Percentiles rank a stretch among this genome's conserved stretches.
Conservation (phyloP, 2,797 vertebrate genomes). For the Tympanoctomys barrerae region DNA sequence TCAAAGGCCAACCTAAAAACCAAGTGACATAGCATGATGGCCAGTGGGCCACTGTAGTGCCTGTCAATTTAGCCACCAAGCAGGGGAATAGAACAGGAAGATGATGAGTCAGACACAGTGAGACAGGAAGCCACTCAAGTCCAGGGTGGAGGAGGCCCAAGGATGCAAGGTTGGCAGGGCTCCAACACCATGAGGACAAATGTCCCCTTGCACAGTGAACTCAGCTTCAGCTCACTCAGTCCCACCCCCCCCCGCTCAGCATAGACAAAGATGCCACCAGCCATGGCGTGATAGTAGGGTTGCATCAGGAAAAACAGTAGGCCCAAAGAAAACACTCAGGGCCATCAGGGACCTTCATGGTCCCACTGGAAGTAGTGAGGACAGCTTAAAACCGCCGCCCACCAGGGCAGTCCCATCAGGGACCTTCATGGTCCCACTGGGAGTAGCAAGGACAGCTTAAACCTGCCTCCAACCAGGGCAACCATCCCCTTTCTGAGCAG, state of each 20-base stretch:
- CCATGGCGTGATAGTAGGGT: not conserved
- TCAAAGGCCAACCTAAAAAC: not conserved
- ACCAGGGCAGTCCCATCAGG: not conserved
- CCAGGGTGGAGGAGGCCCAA: not conserved
- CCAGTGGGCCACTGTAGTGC: not conserved
- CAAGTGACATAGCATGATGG: constrained; percentile 29
- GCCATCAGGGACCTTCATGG: not conserved
- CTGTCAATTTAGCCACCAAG: not conserved
- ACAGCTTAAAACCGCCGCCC: not conserved
- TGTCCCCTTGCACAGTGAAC: not conserved
- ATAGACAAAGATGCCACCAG: not conserved
- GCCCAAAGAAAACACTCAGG: not conserved
- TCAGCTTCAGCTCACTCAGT: not conserved
- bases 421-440: no score
- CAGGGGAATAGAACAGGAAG: not conserved
- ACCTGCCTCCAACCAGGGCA: not conserved
- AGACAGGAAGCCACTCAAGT: not conserved
- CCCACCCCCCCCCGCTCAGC: not conserved
- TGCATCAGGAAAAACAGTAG: not conserved
- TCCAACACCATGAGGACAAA: not conserved
- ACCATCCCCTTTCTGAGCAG: not conserved
- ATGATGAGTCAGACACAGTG: not conserved
- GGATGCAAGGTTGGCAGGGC: not conserved
- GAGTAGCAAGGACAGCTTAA: not conserved
- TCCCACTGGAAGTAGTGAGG: no score